Conservation (phyloP, 2,113 vertebrate species). For the Phylloscopus whistleri region DNA sequence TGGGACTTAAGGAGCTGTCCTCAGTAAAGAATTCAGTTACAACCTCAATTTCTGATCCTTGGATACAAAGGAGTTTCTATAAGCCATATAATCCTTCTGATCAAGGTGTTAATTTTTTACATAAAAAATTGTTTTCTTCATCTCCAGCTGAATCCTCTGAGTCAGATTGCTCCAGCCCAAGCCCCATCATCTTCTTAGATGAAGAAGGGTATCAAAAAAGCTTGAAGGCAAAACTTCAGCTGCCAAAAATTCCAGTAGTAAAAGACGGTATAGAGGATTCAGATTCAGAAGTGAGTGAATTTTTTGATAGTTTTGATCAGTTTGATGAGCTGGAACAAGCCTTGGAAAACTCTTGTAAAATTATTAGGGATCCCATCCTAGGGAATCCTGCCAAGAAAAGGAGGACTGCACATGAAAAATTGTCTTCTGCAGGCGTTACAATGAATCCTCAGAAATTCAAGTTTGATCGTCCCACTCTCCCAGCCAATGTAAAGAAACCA, state of each 20-base stretch:
- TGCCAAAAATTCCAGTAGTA: constrained; percentile 91
- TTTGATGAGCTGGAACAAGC: constrained; percentile 91
- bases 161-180: constrained; percentile 94
- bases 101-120: constrained; percentile 47
- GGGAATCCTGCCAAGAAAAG: constrained; percentile 72
- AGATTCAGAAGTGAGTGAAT: constrained; percentile 97
- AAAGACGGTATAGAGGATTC: constrained; percentile 94
- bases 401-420: constrained; percentile 64
- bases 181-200: constrained; percentile 96
- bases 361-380: constrained; percentile 55
- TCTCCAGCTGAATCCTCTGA: constrained; percentile 90
- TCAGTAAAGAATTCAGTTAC: constrained; percentile 79
- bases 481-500: constrained; percentile 91
- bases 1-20: constrained; percentile 69
- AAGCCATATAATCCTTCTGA: constrained; percentile 74
- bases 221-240: constrained; percentile 90
- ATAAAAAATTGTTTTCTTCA: constrained; percentile 69
- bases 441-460: constrained; percentile 97
- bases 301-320: constrained; percentile 98
- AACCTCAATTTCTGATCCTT: constrained; percentile 75
- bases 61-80: constrained; percentile 84
- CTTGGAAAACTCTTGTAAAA: constrained; percentile 69
- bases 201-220: constrained; percentile 98
- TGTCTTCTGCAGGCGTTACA: constrained; percentile 67
- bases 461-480: constrained; percentile 86